Evolutionary conservation across 2,113 vertebrate species (phyloP).

Genomic region (Cervus canadensis): DNA sequence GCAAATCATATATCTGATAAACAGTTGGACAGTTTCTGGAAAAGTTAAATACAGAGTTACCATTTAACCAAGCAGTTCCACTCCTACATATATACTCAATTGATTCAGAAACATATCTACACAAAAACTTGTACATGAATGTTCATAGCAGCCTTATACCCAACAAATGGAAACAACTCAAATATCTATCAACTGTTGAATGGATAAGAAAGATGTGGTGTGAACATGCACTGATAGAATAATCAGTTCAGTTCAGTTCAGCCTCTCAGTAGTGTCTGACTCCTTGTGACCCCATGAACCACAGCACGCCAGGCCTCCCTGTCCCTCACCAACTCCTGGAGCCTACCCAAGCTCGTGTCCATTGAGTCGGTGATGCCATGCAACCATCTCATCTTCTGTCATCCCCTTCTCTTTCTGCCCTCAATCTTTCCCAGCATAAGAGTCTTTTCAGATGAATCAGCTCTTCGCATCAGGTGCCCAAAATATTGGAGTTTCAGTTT

Average conservation of each 20-base stretch:
- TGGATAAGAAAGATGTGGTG: neutral
- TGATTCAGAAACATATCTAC: neutral
- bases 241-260: neutral
- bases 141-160: neutral
- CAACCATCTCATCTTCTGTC: neutral
- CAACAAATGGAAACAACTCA: neutral
- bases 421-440: neutral
- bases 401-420: neutral
- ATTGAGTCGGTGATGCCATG: neutral
- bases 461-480: neutral
- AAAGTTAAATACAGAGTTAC: neutral
- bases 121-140: neutral
- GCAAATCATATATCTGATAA: slow-evolving; percentile 10
- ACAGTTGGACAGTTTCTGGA: neutral
- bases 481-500: neutral
- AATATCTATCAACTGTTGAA: neutral
- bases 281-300: neutral
- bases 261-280: neutral
- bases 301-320: neutral
- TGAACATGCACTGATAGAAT: neutral
- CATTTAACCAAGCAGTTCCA: neutral
- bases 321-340: neutral
- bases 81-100: neutral
- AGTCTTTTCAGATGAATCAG: neutral
- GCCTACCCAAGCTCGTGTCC: neutral